Conservation (phyloP, 2,113 vertebrate species). For the Chrysemys picta region DNA sequence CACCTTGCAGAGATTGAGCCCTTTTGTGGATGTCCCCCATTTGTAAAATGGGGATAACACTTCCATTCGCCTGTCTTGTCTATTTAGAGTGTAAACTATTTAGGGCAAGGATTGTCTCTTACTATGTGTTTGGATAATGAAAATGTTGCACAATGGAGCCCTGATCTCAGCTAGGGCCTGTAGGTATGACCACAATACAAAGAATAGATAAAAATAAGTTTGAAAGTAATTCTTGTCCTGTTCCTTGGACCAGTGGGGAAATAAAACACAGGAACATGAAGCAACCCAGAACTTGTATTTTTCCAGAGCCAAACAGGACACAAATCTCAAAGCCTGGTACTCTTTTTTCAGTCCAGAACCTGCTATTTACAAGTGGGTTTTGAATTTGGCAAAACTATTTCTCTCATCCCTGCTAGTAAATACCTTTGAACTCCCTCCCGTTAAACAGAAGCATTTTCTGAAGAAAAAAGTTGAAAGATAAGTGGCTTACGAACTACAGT, state of each 20-base stretch:
- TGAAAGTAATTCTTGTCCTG: background rate
- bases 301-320: slow-evolving; percentile 33
- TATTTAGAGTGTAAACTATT: background rate
- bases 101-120: background rate
- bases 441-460: slow-evolving; percentile 69
- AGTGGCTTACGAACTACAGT: slow-evolving; percentile 70
- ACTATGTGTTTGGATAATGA: background rate
- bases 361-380: slow-evolving; percentile 44
- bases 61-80: background rate
- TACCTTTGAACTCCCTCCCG: slow-evolving; percentile 72
- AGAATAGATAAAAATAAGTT: slow-evolving; percentile 20
- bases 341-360: slow-evolving; percentile 38
- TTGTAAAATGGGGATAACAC: background rate
- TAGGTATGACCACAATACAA: background rate
- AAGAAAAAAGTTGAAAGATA: slow-evolving; percentile 73
- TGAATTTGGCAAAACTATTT: slow-evolving; percentile 39
- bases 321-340: slow-evolving; percentile 48
- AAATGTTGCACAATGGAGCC: background rate
- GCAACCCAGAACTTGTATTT: background rate
- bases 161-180: background rate
- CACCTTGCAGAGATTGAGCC: background rate
- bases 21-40: background rate
- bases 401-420: slow-evolving; percentile 46
- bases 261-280: slow-evolving; percentile 3
- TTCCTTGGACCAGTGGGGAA: background rate